These are phyloP conservation scores for Adineta ricciae DNA, from an alignment of 2,888 invertebrate species.

Conservation along the genomic window DNA sequence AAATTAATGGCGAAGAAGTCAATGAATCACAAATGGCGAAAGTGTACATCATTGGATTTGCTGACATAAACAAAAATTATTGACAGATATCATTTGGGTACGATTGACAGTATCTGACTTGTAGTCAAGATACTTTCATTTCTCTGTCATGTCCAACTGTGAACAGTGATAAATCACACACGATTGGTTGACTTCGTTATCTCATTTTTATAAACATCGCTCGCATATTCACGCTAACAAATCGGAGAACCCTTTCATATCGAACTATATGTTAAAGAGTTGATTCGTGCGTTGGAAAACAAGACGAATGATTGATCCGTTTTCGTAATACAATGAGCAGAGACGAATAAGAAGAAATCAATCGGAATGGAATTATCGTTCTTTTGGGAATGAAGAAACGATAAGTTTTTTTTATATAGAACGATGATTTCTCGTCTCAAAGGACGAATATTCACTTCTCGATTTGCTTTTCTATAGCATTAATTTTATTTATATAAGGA, in stretches of 20 bases:
- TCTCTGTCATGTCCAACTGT: not conserved
- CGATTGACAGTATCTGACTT: not conserved
- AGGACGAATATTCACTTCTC: not conserved
- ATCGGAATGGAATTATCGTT: not conserved
- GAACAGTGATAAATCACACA: not conserved
- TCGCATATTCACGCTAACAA: not conserved
- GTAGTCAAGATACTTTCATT: not conserved
- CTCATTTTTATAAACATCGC: not conserved
- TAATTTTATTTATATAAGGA: not conserved
- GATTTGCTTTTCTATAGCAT: not conserved
- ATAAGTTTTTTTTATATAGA: not conserved
- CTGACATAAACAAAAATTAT: not conserved
- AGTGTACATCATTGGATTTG: not conserved
- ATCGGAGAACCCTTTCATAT: too few species aligned
- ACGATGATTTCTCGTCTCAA: not conserved
- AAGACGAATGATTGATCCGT: too few species aligned
- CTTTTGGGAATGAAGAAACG: not conserved
- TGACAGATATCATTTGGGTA: not conserved
- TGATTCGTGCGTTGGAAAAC: too few species aligned
- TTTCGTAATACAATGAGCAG: too few species aligned
- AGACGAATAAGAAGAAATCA: too few species aligned
- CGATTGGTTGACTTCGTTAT: not conserved
- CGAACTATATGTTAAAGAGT: too few species aligned
- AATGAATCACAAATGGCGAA: not conserved
- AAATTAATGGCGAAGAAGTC: too few species aligned